phyloP scores from a whole-genome alignment of 2,113 vertebrate species.

The Setophaga petechia region DNA sequence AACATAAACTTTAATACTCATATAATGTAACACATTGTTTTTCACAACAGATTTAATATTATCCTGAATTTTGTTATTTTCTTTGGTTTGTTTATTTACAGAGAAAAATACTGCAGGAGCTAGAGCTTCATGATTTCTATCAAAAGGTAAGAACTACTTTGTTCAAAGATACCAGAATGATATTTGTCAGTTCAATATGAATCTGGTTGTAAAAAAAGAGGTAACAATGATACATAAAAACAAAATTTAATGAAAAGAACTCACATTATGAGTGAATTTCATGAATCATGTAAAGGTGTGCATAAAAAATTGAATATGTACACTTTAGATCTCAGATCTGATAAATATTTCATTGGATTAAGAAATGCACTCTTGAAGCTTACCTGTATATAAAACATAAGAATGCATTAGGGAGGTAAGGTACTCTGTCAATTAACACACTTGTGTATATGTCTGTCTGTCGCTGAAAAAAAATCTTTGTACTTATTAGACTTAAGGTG shows the following conservation, averaged over 20 bases:
- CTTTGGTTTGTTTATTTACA: neutral
- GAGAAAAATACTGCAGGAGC: neutral
- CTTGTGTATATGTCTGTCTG: conserved; percentile 29
- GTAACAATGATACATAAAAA: conserved; percentile 53
- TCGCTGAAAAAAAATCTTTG: neutral
- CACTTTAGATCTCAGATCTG: conserved; percentile 59
- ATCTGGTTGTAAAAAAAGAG: neutral
- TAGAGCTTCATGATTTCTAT: neutral
- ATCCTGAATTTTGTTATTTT: neutral
- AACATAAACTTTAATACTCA: neutral
- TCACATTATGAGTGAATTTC: conserved; percentile 46
- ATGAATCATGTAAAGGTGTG: conserved; percentile 66
- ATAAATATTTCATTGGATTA: conserved; percentile 70
- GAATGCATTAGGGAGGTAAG: conserved; percentile 30
- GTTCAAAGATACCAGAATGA: conserved; percentile 35
- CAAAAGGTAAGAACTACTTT: conserved; percentile 28
- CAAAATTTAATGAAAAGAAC: conserved; percentile 69
- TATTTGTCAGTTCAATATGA: conserved; percentile 48
- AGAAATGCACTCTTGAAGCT: conserved; percentile 60
- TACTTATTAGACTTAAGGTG: conserved; percentile 35
- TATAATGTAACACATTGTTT: neutral
- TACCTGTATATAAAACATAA: conserved; percentile 48
- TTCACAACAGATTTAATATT: conserved; percentile 24
- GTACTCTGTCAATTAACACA: conserved; percentile 66
- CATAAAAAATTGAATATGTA: conserved; percentile 69